Evolutionary conservation across 2,113 vertebrate species (phyloP).

Genomic region (Otocyon megalotis): DNA sequence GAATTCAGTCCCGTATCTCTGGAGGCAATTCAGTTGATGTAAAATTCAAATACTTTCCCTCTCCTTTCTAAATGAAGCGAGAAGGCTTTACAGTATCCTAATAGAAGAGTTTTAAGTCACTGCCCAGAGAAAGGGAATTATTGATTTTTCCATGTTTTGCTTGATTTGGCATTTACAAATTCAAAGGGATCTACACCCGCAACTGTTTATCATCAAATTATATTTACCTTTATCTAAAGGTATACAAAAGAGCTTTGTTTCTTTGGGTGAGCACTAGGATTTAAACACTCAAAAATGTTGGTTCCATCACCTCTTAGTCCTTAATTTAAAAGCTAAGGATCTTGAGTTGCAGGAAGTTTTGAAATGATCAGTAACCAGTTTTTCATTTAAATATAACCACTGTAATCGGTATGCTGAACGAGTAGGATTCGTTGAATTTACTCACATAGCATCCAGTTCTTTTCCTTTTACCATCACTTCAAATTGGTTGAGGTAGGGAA

Average conservation of each 20-base stretch:
- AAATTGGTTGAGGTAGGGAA: not conserved
- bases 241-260: not conserved
- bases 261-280: not conserved
- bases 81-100: not conserved
- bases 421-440: not conserved
- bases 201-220: not conserved
- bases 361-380: not conserved
- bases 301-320: not conserved
- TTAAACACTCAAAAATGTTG: conserved; percentile 9
- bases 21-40: not conserved
- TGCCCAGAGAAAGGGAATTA: not conserved
- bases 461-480: not conserved
- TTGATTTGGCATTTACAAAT: conserved; percentile 33
- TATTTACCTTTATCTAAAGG: not conserved
- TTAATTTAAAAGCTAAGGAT: conserved; percentile 27
- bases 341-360: not conserved
- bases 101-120: conserved; percentile 13
- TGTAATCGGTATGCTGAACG: not conserved
- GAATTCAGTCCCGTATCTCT: not conserved
- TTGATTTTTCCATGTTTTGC: not conserved
- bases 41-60: not conserved
- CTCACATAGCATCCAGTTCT: not conserved
- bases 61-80: conserved; percentile 23
- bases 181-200: not conserved
- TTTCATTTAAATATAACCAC: not conserved